Evolutionary conservation across 2,888 invertebrate species (phyloP).

Genomic region (Kryphioiulus occultus): DNA sequence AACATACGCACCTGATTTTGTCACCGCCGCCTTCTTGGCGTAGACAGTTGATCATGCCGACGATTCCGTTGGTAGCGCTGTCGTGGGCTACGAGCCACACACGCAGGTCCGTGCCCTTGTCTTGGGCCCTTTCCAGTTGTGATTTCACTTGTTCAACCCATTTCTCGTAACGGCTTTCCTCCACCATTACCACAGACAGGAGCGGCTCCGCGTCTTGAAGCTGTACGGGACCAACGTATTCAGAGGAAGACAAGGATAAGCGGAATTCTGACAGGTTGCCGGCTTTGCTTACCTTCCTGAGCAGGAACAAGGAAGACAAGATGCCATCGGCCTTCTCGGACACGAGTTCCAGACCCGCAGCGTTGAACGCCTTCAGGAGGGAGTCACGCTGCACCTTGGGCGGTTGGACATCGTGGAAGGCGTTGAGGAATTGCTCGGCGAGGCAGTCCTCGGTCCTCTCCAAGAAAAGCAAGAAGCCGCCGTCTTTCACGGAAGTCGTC

Average conservation of each 20-base stretch:
- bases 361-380: slow-evolving; percentile 53
- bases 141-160: slow-evolving; percentile 86
- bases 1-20: slow-evolving; percentile 70
- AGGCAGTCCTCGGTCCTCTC: slow-evolving; percentile 56
- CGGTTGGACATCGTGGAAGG: slow-evolving; percentile 52
- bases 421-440: slow-evolving; percentile 56
- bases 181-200: slow-evolving; percentile 69
- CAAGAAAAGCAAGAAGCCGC: slow-evolving; percentile 73
- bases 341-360: slow-evolving; percentile 67
- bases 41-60: slow-evolving; percentile 91
- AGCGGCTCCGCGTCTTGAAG: not conserved
- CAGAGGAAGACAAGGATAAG: too few species aligned
- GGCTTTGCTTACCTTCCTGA: slow-evolving; percentile 66
- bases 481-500: slow-evolving; percentile 69
- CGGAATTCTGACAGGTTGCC: too few species aligned
- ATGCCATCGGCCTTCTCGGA: slow-evolving; percentile 73
- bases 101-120: slow-evolving; percentile 64
- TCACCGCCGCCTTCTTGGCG: slow-evolving; percentile 85
- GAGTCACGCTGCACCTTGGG: slow-evolving; percentile 51
- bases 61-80: slow-evolving; percentile 75
- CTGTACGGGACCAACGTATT: not conserved
- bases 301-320: slow-evolving; percentile 66
- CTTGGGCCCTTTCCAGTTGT: slow-evolving; percentile 72
- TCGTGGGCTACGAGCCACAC: slow-evolving; percentile 73
- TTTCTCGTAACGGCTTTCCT: slow-evolving; percentile 71